phyloP scores from a whole-genome alignment of 2,113 vertebrate genomes.

The Lepus timidus region DNA sequence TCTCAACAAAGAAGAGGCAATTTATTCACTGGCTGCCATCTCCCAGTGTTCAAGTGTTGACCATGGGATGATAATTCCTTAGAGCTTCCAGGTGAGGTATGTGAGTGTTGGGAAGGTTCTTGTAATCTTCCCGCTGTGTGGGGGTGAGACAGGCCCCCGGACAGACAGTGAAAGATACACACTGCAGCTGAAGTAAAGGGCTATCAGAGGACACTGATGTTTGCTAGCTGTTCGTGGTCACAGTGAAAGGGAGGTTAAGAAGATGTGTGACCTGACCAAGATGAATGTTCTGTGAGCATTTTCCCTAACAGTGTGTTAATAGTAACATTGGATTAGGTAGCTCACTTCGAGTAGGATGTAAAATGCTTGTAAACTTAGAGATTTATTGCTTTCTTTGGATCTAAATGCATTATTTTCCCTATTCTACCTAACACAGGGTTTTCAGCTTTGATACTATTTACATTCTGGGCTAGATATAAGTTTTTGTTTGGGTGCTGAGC shows the following conservation, averaged over 20 bases:
- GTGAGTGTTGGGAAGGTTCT: neutral
- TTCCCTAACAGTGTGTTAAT: neutral
- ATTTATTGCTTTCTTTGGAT: neutral
- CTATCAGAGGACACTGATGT: neutral
- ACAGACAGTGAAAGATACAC: neutral
- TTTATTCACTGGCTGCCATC: neutral
- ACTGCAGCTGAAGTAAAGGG: neutral
- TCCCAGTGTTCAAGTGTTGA: too few relatives aligned
- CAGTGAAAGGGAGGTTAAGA: too few relatives aligned
- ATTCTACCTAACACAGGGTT: neutral
- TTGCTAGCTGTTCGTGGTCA: neutral
- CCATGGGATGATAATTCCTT: neutral
- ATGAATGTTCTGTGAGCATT: neutral
- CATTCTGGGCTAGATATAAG: neutral
- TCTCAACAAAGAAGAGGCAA: neutral
- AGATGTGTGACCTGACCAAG: neutral
- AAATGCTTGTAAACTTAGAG: neutral
- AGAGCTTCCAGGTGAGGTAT: neutral
- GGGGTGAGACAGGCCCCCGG: neutral
- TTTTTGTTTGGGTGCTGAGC: neutral
- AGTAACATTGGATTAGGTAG: neutral
- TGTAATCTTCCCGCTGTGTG: neutral
- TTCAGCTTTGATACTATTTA: neutral
- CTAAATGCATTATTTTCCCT: neutral
- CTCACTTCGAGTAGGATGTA: neutral